Evolutionary conservation across 2,797 vertebrate genomes (phyloP), one percentile per base, ranked within the genome.

Genomic region (Balearica regulorum): DNA sequence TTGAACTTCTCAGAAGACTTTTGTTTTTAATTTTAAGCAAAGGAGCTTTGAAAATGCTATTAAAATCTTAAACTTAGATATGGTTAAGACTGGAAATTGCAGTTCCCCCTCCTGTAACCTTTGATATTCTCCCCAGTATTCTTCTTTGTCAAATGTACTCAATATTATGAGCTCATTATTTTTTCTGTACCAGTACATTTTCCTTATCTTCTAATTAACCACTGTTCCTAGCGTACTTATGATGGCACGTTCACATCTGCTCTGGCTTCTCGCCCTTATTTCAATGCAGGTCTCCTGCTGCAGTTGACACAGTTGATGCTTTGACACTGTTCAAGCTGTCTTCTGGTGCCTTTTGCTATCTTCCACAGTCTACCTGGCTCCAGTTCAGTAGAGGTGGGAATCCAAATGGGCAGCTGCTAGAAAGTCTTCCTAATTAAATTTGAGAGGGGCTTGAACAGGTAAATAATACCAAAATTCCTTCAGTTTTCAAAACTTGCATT

Each of bases 191-290:
- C 96, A 89, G 95, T 91, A 64, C 29, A 54, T 96, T 96, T 93
- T 80, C 65, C 71, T 93, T 96, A 95, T 96, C 96, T 95, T 92
- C 93, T 97, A 96, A 96, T 97, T 96, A 97, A 87, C 49, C 46
- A 48, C 66, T 86, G 57, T 81, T 97, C 77, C 82, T 86, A 89
- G 85, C 77, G 83, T 92, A 87, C 72, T 97, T 93, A 83, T 37
- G 76, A 68, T 71, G 73, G 48, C 21, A 44, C 4, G 6, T 35
- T 90, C 28, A 41, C 14, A 46, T 94, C 87, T 91, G 65, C 70
- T 89, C 73, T 44, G 49, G 29, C 49, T 85, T 79, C 71, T 82
- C 25, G 51, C 13, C 58, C 15, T 64, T 69, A 66, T 87, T 95
- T 61, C 71, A 82, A 5, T 33, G 41, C 25, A 22, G 86, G 65